Base-by-base conservation (phyloP, 1,140 invertebrate species). In the Steinernema feltiae region DNA sequence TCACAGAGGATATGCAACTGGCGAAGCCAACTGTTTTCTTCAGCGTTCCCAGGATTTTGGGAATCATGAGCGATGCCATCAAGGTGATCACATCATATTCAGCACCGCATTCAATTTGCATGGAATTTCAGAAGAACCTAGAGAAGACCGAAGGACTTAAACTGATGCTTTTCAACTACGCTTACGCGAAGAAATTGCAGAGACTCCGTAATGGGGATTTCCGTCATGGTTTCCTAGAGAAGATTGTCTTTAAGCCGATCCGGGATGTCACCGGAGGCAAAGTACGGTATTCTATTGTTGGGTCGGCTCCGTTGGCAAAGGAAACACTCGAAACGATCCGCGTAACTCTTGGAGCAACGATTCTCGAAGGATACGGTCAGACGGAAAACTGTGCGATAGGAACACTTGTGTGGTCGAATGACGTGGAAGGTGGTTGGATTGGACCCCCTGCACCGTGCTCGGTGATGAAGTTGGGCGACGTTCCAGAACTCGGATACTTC, bases 321-420 rank as follows among this genome's bases (percentile, higher is more conserved):
- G 93, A 93, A 86, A 93, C 97, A 15, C 89, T 98, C 1, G 94
- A 92, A 1, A 97, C 97, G 86, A 91, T 93, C 71, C 90, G 95
- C 79, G 95, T 93, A 87, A 93, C 93, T 46, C 90, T 97, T 7
- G 95, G 95, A 0, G 87, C 95, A 80, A 92, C 94, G 86, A 90
- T 90, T 88, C 74, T 70, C 53, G 76, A 48, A 63, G 48, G 95
- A n/a, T 98, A 97, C 87, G 95, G 95, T 0, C 95, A 97, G 88
- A 98, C 95, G 1, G 95, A 98, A 87, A 95, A 93, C 84, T 91
- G 91, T 69, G 94, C 93, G 71, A 93, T 94, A n/a, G 91, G 94
- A 24, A 93, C 93, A 21, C 88, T 97, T 1, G 94, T 93, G 12
- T 91, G 97, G 74, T 93, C 94, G 89, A 94, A 94, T 17, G 94